Conservation (phyloP, 1,140 invertebrate genomes). For the Nixonia krombeini region DNA sequence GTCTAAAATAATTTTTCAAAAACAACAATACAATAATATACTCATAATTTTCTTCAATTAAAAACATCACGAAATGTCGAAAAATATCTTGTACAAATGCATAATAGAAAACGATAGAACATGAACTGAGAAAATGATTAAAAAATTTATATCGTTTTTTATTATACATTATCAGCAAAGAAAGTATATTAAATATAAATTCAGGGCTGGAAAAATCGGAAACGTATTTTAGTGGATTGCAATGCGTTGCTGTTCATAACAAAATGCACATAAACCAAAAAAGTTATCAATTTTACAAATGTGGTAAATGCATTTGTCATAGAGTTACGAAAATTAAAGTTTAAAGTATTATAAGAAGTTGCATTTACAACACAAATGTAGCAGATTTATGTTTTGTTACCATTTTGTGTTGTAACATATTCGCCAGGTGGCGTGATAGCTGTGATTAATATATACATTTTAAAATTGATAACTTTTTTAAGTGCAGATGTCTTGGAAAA, state of each 20-base stretch:
- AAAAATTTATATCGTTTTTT: slow-evolving; percentile 7
- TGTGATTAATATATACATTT: too few species aligned
- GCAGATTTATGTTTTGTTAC: too few species aligned
- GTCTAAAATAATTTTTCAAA: not conserved
- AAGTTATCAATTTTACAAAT: slow-evolving; percentile 8
- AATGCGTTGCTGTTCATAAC: slow-evolving; percentile 1
- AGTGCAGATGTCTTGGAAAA: not conserved
- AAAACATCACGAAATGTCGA: slow-evolving; percentile 2
- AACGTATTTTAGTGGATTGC: not conserved
- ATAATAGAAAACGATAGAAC: not conserved
- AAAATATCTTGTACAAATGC: slow-evolving; percentile 1
- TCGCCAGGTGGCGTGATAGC: too few species aligned
- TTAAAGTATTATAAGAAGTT: too few species aligned
- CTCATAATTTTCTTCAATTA: slow-evolving; percentile 7
- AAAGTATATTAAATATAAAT: slow-evolving; percentile 7
- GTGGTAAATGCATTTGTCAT: not conserved
- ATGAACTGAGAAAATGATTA: not conserved
- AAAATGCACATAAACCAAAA: not conserved
- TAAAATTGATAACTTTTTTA: too few species aligned
- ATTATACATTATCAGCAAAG: slow-evolving; percentile 1
- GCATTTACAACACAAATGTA: too few species aligned
- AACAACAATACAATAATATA: too few species aligned
- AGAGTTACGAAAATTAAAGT: too few species aligned
- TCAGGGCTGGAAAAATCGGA: not conserved
- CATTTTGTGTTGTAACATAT: too few species aligned